Evolutionary conservation across 2,888 invertebrate genomes (phyloP).

Genomic region (Cylloceria caligata): DNA sequence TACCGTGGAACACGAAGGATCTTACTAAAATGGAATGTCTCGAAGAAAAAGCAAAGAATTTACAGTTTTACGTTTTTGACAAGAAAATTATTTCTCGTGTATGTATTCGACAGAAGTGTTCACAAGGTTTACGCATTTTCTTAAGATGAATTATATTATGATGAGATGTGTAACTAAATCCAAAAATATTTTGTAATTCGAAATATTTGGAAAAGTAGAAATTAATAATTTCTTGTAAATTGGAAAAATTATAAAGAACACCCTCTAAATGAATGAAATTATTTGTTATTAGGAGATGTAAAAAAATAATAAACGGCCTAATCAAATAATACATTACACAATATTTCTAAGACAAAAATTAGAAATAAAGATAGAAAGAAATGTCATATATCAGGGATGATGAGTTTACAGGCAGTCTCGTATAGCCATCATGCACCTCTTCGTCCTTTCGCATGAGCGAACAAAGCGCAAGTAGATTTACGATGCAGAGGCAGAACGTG

Average conservation of each 20-base stretch:
- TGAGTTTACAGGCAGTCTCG: constrained; percentile 77
- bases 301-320: no score
- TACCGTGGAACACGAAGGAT: neutral
- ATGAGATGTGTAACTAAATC: no score
- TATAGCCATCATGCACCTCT: constrained; percentile 77
- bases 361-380: neutral
- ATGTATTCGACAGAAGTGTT: no score
- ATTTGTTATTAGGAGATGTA: no score
- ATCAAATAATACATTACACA: neutral
- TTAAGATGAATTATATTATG: no score
- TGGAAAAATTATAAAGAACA: no score
- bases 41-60: neutral
- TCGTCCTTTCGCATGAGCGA: constrained; percentile 75
- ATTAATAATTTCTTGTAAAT: no score
- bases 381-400: constrained; percentile 77
- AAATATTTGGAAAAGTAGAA: no score
- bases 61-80: neutral
- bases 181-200: no score
- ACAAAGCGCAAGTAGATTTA: constrained; percentile 75
- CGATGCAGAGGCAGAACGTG: constrained; percentile 59
- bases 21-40: neutral
- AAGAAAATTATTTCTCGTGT: neutral
- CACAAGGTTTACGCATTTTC: no score
- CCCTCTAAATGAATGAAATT: no score
- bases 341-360: neutral